Evolutionary conservation across 2,113 vertebrate genomes (phyloP).

Genomic region (Microtus pennsylvanicus): DNA sequence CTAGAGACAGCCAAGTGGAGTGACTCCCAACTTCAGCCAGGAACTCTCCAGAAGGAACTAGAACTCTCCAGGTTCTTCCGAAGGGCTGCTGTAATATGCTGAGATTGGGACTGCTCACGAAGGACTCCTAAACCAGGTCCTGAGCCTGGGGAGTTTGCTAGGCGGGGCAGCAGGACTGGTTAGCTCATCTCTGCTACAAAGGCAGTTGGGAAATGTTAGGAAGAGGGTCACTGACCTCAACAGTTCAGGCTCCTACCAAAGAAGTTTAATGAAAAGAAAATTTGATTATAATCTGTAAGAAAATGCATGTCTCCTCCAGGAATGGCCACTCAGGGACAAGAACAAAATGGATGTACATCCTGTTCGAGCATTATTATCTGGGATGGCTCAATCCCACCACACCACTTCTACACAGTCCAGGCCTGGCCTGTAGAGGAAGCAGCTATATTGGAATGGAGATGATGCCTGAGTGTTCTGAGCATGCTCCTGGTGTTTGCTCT

Average conservation of each 20-base stretch:
- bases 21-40: not conserved
- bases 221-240: not conserved
- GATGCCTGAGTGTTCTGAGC: too few relatives aligned
- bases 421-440: not conserved
- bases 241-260: not conserved
- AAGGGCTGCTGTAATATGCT: not conserved
- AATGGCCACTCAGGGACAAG: not conserved
- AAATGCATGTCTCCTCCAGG: not conserved
- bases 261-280: not conserved
- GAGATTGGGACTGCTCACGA: not conserved
- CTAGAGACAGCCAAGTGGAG: not conserved
- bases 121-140: not conserved
- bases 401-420: not conserved
- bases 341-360: not conserved
- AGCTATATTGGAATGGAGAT: not conserved
- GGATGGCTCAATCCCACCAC: not conserved
- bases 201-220: conserved; percentile 13
- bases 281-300: not conserved
- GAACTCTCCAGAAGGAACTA: not conserved
- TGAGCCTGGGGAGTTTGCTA: not conserved
- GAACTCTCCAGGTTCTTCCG: not conserved
- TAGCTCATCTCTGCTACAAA: not conserved
- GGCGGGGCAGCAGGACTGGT: not conserved
- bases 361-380: not conserved
- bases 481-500: not conserved